Base-by-base conservation (phyloP, 2,888 invertebrate species). In the Cosmia pyralina region DNA sequence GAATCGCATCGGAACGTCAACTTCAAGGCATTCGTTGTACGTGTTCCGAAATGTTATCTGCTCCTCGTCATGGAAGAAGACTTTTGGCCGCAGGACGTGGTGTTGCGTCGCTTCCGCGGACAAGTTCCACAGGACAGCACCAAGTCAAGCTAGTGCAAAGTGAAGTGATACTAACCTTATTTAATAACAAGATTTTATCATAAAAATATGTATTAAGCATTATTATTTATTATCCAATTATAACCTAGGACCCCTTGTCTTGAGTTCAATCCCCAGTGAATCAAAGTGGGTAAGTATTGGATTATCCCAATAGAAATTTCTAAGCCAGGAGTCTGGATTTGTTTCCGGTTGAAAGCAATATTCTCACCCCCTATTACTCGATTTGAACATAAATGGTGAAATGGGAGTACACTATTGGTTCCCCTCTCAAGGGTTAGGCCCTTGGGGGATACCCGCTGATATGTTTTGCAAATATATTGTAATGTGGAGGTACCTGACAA, bases 401-500 rank as follows among this genome's bases (percentile, higher is more conserved):
- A n/a, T 52, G 10, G 17, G 19, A 8, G n/a, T n/a, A 50, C 50
- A 10, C 11, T 52, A 52, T 52, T 52, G 10, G n/a, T 52, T n/a
- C 11, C 52, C 52, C 10, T 52, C 52, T 52, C 10, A 10, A 50
- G 50, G 50, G 19, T 50, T 10, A n/a, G n/a, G 50, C n/a, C n/a
- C 52, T n/a, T 52, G n/a, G n/a, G 4, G n/a, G n/a, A n/a, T n/a
- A n/a, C 11, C 5, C 52, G 11, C n/a, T 1, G 4, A 8, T 1
- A 52, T 52, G n/a, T n/a, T 52, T 52, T 52, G 19, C 50, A 50
- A 50, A 50, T 19, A 50, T 50, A 50, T 50, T 50, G 4, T 19
- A 19, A 50, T 41, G 15, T 19, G 58, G n/a, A 50, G 15, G 69
- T 77, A 96, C 96, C 92, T 96, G 96, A 83, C 96, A 96, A 55